Percentiles rank a stretch among this genome's conserved stretches.
Evolutionary conservation across 2,797 vertebrate genomes (phyloP).

Genomic region (Anas georgica): DNA sequence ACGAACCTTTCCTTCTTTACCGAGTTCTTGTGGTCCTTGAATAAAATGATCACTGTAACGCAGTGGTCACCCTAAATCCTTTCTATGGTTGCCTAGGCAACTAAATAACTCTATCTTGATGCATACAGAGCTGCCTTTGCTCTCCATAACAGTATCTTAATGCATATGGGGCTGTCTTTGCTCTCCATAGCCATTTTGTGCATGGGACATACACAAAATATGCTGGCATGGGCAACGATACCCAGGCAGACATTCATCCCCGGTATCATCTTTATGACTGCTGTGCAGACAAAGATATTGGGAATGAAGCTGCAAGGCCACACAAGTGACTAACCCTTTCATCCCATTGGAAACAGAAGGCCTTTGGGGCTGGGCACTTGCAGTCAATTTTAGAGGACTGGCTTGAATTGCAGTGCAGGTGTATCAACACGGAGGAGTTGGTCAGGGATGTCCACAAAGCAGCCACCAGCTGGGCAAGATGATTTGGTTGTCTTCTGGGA

Average conservation of each 20-base stretch:
- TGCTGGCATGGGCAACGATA: rapidly evolving
- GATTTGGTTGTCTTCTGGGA: neutral
- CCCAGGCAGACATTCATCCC: neutral
- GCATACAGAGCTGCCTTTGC: neutral
- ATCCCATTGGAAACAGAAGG: neutral
- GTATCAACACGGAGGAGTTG: neutral
- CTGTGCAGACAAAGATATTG: neutral
- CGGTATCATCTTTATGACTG: too few species aligned
- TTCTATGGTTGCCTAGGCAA: neutral
- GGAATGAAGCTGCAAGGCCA: rapidly evolving
- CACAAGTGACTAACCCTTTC: neutral
- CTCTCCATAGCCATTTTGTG: neutral
- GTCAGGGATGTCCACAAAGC: rapidly evolving
- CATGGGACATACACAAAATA: neutral
- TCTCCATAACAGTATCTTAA: neutral
- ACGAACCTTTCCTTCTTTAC: rapidly evolving
- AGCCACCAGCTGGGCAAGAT: neutral
- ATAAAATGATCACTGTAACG: rapidly evolving
- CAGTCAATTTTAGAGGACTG: neutral
- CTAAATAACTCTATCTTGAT: neutral
- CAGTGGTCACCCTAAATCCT: neutral
- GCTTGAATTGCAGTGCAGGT: neutral
- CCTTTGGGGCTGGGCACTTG: neutral
- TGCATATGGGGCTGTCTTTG: neutral
- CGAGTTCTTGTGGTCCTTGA: neutral